These are phyloP conservation scores for Lasioglossum marginatum DNA, from an alignment of 2,888 invertebrate species.

Conservation along the genomic window DNA sequence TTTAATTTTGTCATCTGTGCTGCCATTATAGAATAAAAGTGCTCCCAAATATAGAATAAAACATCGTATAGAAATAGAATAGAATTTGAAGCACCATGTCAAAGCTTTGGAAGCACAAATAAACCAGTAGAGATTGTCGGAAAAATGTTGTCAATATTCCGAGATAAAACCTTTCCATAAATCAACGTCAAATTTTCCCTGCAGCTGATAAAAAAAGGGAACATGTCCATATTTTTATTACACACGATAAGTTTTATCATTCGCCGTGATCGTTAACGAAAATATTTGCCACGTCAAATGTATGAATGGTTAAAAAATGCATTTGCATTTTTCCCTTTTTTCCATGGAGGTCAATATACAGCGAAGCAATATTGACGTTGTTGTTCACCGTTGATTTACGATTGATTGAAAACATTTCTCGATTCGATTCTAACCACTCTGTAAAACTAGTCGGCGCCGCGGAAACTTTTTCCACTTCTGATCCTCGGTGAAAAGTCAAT, in stretches of 20 bases:
- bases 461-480: not conserved
- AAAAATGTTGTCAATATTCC: not conserved
- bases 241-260: not conserved
- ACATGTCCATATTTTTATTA: not conserved
- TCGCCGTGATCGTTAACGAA: not conserved
- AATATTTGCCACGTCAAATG: not conserved
- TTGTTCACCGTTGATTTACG: constrained; percentile 5
- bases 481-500: not conserved
- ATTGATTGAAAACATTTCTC: constrained; percentile 6
- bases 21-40: too few relatives aligned
- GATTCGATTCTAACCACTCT: not conserved
- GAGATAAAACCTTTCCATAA: not conserved
- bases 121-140: not conserved
- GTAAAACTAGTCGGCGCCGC: not conserved
- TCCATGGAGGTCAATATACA: not conserved
- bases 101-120: not conserved
- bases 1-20: too few relatives aligned
- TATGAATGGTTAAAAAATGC: not conserved
- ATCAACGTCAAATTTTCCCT: not conserved
- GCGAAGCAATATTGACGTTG: not conserved
- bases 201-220: not conserved
- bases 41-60: too few relatives aligned
- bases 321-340: not conserved
- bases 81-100: not conserved
- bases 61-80: not conserved